Evolutionary conservation across 37 sponge, comb jelly and placozoan species (phyloP), one percentile per base, ranked within the genome.

Genomic region (Hormiphora californensis): DNA sequence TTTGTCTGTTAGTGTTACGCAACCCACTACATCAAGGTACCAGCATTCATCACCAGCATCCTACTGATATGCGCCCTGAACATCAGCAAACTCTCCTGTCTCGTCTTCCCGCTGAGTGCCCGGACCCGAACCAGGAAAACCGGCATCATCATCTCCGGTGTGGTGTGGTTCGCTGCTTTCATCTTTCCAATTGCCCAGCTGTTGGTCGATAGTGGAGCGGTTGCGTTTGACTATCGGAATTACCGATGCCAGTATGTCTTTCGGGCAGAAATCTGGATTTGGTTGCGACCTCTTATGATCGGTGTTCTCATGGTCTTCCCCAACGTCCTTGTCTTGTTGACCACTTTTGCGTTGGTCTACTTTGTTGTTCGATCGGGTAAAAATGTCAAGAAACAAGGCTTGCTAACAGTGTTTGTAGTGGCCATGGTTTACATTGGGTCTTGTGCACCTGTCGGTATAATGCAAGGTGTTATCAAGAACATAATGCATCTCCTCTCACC

Each of bases 231-330:
- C 46, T 73, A 73, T 46, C 35, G 81, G 23, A 21, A 43, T 1
- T 73, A 73, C 81, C 8, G 81, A 28, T 73, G 81, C 23, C 81
- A 73, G 25, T 73, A 73, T 40, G 81, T 73, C 81, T 73, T 73
- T 28, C 40, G 46, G 25, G 27, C 32, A 1, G 46, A 43, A 1
- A 11, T 73, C n/a, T 73, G 81, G 81, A 39, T n/a, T 22, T 73
- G 81, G 81, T 22, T 36, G 7, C 41, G 81, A 33, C 81, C 81
- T 3, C 81, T 73, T 23, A 43, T 73, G 46, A 39, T 73, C 1
- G 38, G 44, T 28, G 5, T 46, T 36, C 35, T 73, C 41, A 73
- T 73, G 81, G 27, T 73, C 27, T 11, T 73, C 36, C 81, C 81
- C 27, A 73, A 73, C 35, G 27, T 73, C 0, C 7, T 73, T 0